Evolutionary conservation across 2,113 vertebrate genomes (phyloP).

Genomic region (Merops nubicus): DNA sequence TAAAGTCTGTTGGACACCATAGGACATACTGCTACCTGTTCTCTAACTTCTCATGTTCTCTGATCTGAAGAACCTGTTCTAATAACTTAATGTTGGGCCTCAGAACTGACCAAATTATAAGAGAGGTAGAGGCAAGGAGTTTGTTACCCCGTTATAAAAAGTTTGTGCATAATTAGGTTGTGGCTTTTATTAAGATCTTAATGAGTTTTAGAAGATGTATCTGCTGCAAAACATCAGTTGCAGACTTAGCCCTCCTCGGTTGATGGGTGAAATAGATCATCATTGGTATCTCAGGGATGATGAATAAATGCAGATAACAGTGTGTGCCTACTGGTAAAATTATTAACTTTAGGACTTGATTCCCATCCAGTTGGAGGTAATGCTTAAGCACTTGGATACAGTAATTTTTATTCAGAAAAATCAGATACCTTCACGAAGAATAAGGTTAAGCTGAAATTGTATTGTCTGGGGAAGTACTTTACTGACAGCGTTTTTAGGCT

Average conservation of each 20-base stretch:
- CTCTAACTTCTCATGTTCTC: neutral
- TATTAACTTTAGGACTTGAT: neutral
- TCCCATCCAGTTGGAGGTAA: neutral
- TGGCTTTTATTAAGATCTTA: neutral
- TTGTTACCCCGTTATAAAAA: neutral
- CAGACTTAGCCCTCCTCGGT: neutral
- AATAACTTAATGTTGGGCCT: neutral
- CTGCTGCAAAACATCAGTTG: neutral
- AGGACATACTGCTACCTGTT: neutral
- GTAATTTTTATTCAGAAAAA: conserved; percentile 35
- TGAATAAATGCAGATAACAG: neutral
- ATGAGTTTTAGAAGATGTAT: neutral
- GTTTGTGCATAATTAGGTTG: neutral
- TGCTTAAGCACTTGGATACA: neutral
- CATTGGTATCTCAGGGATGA: neutral
- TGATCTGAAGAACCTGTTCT: neutral
- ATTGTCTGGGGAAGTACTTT: neutral
- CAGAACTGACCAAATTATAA: neutral
- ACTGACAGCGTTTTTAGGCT: neutral
- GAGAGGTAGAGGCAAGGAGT: neutral
- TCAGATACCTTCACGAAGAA: neutral
- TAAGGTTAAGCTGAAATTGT: conserved; percentile 6
- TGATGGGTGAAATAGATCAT: neutral
- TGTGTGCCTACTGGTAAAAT: neutral
- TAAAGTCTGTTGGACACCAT: neutral